Base-by-base conservation (phyloP, 2,113 vertebrate genomes). In the Sorex araneus region DNA sequence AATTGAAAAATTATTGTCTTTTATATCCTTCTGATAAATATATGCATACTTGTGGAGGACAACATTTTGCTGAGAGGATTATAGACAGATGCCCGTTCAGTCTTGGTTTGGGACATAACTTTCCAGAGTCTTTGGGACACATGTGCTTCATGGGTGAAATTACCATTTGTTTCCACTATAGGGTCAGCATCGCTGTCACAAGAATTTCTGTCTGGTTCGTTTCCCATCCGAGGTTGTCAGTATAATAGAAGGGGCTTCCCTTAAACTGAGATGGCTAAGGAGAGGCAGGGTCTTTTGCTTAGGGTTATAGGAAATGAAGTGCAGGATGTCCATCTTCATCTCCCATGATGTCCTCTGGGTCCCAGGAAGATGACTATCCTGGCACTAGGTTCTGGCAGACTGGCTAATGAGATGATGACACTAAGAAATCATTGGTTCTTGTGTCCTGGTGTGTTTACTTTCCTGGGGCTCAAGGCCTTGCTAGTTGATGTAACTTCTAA, bases 21-120 rank as follows among this genome's bases (percentile, higher is more conserved):
- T 76, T 93, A 69, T 63, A 75, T 64, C 36, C 25, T 30, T 36
- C 27, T 40, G 54, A 57, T 69, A 93, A 79, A 76, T 87, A 75
- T 76, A 80, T 80, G 9, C 40, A 76, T 84, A 28, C 47, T 18
- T 30, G 23, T 60, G 10, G 3, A 18, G 27, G 3, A 2, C 54
- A 80, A 30, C 87, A 71, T 80, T 90, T 89, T 90, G 57, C 16
- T 9, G 79, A 60, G 30, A 80, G 3, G 60, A 80, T 32, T 60
- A 67, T 32, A 87, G 40, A 8, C 32, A 87, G 40, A 8, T 45
- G 67, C 67, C 30, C 84, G 54, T 71, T 89, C 32, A 86, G 36
- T 32, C 84, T 84, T 75, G 80, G 50, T 87, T 80, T 76, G 47
- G 13, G 23, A 54, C 40, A 32, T 69, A 90, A 74, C 6, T 66